Conservation (phyloP, 2,113 vertebrate species). For the Todiramphus chloris region DNA sequence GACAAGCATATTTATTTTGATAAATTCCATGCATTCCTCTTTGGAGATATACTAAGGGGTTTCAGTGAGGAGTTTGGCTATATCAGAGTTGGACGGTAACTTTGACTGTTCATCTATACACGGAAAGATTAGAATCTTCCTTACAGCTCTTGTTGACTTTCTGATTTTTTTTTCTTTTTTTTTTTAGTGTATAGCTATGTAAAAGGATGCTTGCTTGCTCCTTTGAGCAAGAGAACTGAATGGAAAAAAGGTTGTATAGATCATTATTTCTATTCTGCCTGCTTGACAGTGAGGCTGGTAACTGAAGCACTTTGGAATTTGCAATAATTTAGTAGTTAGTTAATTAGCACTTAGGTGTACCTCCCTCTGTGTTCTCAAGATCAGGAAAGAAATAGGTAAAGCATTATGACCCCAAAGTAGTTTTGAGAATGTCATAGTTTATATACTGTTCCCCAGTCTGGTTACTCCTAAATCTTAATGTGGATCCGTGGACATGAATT, state of each 20-base stretch:
- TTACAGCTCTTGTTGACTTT: background rate
- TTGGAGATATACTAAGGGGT: background rate
- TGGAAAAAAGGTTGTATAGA: background rate
- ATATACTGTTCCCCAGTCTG: background rate
- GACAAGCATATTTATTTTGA: background rate
- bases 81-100: background rate
- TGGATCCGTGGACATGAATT: background rate
- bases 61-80: background rate
- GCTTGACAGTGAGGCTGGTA: background rate
- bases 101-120: background rate
- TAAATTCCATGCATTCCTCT: background rate
- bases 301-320: background rate
- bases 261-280: background rate
- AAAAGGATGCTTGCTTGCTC: background rate
- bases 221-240: background rate
- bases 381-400: background rate
- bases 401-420: background rate
- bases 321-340: background rate
- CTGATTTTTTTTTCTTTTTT: background rate
- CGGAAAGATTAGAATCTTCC: background rate
- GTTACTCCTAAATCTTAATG: background rate
- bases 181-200: background rate
- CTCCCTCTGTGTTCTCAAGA: background rate
- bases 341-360: background rate
- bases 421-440: background rate